Evolutionary conservation across 1,140 invertebrate genomes (phyloP).

Genomic region (Augochlora pura): DNA sequence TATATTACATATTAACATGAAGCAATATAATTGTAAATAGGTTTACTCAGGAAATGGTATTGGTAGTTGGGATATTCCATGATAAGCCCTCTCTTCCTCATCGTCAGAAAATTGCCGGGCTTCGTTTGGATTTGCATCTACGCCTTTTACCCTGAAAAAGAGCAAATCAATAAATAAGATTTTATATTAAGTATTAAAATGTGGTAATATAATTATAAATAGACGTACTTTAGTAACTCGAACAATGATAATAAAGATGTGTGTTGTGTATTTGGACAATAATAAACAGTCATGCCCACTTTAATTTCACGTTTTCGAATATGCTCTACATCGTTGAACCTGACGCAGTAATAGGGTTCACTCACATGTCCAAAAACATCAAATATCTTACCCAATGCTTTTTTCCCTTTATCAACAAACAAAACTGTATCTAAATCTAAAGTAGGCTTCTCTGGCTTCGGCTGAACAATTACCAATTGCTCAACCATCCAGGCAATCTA

Average conservation of each 20-base stretch:
- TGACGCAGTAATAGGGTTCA: constrained; percentile 89
- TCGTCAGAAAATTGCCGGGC: constrained; percentile 95
- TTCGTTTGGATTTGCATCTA: constrained; percentile 93
- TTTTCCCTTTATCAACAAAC: constrained; percentile 88
- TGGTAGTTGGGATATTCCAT: constrained; percentile 7
- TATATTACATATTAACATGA: too few species aligned
- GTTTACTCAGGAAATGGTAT: too few species aligned
- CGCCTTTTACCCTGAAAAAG: constrained; percentile 85
- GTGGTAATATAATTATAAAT: constrained; percentile 7
- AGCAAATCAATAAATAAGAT: not conserved
- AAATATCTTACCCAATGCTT: constrained; percentile 89
- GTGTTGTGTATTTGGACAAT: constrained; percentile 87
- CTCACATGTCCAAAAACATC: constrained; percentile 93
- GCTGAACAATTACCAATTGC: constrained; percentile 74
- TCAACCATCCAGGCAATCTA: constrained; percentile 77
- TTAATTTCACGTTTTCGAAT: constrained; percentile 84
- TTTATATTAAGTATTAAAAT: not conserved
- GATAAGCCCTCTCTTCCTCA: constrained; percentile 86
- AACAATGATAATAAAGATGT: constrained; percentile 88
- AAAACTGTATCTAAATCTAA: constrained; percentile 92
- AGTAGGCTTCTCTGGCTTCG: constrained; percentile 83
- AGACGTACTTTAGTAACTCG: constrained; percentile 85
- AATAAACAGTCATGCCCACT: constrained; percentile 87
- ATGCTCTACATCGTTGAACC: constrained; percentile 90
- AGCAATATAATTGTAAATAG: too few species aligned